These are phyloP conservation scores for Pollenia griseotomentosa DNA, from an alignment of 2,888 invertebrate species.

Conservation along the genomic window DNA sequence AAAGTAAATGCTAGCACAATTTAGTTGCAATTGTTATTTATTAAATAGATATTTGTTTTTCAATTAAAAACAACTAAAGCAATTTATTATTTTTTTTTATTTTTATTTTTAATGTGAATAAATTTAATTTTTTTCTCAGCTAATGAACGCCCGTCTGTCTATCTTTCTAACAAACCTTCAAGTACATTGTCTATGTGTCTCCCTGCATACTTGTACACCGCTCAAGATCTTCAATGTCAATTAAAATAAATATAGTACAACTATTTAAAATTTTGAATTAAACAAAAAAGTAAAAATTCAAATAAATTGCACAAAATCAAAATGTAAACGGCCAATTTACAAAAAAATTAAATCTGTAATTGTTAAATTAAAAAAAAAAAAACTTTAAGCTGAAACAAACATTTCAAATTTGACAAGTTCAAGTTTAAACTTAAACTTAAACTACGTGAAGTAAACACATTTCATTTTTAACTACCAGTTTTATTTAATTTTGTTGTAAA, in stretches of 20 bases:
- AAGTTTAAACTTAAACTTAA: conserved; percentile 64
- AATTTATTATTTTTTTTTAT: neutral
- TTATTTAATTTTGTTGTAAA: neutral
- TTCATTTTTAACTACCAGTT: conserved; percentile 34
- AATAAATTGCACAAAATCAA: conserved; percentile 53
- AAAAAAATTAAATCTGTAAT: conserved; percentile 20
- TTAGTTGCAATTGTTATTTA: neutral
- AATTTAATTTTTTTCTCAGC: conserved; percentile 6
- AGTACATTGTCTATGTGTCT: conserved; percentile 33
- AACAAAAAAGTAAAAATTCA: conserved; percentile 9
- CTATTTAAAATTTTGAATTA: conserved; percentile 40
- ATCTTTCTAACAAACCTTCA: conserved; percentile 35
- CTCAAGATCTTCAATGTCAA: conserved; percentile 57
- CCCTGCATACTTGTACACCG: conserved; percentile 13
- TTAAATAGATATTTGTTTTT: conserved; percentile 1
- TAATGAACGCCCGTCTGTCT: conserved; percentile 2
- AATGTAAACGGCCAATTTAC: conserved; percentile 45
- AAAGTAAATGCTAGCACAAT: no score
- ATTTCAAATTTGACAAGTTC: conserved; percentile 72
- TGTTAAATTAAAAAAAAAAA: neutral
- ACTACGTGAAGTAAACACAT: conserved; percentile 44
- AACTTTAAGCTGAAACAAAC: conserved; percentile 27
- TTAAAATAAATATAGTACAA: conserved; percentile 30
- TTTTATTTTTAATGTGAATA: neutral
- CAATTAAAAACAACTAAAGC: conserved; percentile 1